Base-by-base conservation (phyloP, 2,888 invertebrate genomes). In the Theodoxus fluviatilis region DNA sequence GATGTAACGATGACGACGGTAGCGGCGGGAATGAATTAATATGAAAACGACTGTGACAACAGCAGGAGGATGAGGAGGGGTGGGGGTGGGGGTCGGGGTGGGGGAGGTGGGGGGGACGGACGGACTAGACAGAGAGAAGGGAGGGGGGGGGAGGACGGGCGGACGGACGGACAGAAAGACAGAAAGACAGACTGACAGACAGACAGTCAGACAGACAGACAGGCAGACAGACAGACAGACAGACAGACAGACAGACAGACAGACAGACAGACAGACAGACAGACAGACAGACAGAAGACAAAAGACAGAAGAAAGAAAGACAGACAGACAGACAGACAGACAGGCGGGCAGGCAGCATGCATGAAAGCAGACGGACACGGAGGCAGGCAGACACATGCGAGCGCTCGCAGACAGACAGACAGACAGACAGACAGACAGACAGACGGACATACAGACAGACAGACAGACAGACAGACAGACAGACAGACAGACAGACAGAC, bases 241-340 rank as follows among this genome's bases (percentile, higher is more conserved):
- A 59, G 59, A 59, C 35, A 59, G 59, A 59, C 35, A 59, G 59
- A 59, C 35, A 59, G 59, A 59, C 35, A 59, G 59, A 59, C n/a
- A 3, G 35, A 33, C 18, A 33, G 6, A 4, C 4, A 52, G 52
- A 52, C 4, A 18, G n/a, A 52, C n/a, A 52, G n/a, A 18, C 4
- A 52, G 52, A 52, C 4, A 18, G n/a, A 52, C n/a, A 52, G n/a
- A 18, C 4, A 52, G 52, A 52, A 52, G 52, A 52, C 4, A 18
- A 18, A 52, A 25, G 25, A 18, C 4, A 18, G 25, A 25, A 52
- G 25, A 25, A 52, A 4, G n/a, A 52, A 18, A 52, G 52, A 52
- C n/a, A 52, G 9, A 52, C 7, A 52, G 52, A 52, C n/a, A 52
- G 6, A 52, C n/a, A 52, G n/a, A 52, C 7, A 52, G n/a, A 52